Evolutionary conservation across 1,140 invertebrate genomes (phyloP), one percentile per base, ranked within the genome.

Genomic region (Micrasema longulum): DNA sequence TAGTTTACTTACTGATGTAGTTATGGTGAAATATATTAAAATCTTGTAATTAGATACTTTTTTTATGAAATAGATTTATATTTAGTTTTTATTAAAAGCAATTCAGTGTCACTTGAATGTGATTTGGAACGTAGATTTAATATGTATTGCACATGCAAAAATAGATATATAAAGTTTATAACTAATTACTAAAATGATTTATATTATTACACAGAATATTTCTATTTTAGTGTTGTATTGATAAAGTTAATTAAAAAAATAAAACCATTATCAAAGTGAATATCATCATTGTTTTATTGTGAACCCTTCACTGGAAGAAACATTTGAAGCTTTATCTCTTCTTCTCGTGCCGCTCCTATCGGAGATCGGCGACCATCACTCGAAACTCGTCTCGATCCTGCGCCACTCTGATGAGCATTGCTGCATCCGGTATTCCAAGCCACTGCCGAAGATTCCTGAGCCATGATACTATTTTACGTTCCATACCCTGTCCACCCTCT

Each of bases 211-310:
- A 69, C 73, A 60, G 73, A 71, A 71, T 65, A 69, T 62, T 69
- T 52, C 57, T 75, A 75, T 74, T 69, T 64, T 71, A 74, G 63
- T 68, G 73, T 71, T 75, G 73, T 75, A 75, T 75, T 75, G 70
- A 75, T 71, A 64, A 66, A 71, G 71, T 72, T 71, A 67, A 68
- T 69, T 62, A 47, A 75, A 64, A 69, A 69, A 75, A 75, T 75
- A 75, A 75, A 74, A 75, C 22, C 62, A 72, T 60, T 75, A 72
- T 48, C 48, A 75, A 71, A 45, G 62, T 64, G 43, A 45, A 47
- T 5, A 22, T 7, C 7, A 23, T 23, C 26, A 16, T 47, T 35
- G 12, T 31, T 55, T 55, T 36, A 36, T 36, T 55, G 16, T 16
- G n/a, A 47, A 47, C 43, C 43, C 1, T 47, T 47, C 14, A 31